Base-by-base conservation (phyloP, 2,113 vertebrate genomes). In the Sebastes schlegelii region DNA sequence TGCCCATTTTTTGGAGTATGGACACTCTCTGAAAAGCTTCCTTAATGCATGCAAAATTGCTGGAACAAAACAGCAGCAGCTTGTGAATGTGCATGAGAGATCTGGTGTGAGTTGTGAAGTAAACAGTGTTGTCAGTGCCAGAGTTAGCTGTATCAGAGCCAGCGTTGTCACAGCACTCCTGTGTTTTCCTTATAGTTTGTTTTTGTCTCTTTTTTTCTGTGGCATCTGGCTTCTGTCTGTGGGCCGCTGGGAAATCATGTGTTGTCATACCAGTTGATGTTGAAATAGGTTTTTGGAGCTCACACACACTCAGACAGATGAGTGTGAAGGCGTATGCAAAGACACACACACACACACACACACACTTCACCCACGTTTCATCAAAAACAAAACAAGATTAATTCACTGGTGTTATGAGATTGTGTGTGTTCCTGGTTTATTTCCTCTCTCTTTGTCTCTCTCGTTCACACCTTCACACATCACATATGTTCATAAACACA, bases 191-290 rank as follows among this genome's bases (percentile, higher is more conserved):
- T 63, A 40, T 17, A 19, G 51, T 12, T 46, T 77, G 9, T 77
- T 60, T 64, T 14, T 80, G 17, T 69, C 6, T 55, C 26, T 26
- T 4, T 45, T 4, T 45, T 70, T 77, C 45, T 66, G 71, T 54
- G 46, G 48, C 77, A 68, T 72, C 72, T 80, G 79, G 9, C 40
- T 54, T 78, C 19, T 49, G 43, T 16, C 17, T 63, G 65, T 2
- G 14, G 48, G 52, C 86, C n/a, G 19, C 82, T 66, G 74, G 86
- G 82, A 88, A 85, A 85, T 85, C 79, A 71, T 23, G 19, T 45
- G 66, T 58, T 75, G 82, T 82, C 64, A 40, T 17, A 82, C 16
- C 79, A 76, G 79, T 79, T 76, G 77, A 65, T 72, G 42, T 40
- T 74, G 58, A 75, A 61, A 71, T 78, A 23, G 68, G 13, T 66